phyloP scores from a whole-genome alignment of 2,113 vertebrate species.

The Numida meleagris region DNA sequence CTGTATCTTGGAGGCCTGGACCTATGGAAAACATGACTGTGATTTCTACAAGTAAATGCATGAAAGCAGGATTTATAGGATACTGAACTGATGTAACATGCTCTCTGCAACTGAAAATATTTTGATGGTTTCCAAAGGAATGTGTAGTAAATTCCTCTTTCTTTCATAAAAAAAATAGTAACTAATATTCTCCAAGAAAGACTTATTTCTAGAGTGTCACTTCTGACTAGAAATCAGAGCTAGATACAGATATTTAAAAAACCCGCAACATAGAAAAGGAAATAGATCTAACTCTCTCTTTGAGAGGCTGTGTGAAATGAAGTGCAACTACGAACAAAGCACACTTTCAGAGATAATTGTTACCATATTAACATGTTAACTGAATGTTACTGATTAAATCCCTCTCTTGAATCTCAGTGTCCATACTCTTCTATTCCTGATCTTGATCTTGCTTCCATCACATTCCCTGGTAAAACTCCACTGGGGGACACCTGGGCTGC shows the following conservation, averaged over 20 bases:
- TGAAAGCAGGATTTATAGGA: background rate
- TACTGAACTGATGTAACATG: conserved; percentile 39
- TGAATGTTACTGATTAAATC: background rate
- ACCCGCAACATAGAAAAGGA: background rate
- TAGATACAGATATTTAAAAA: background rate
- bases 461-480: background rate
- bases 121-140: background rate
- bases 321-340: background rate
- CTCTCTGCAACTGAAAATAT: background rate
- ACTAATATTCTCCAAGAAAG: background rate
- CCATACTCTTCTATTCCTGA: background rate
- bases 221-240: background rate
- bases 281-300: background rate
- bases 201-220: background rate
- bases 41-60: conserved; percentile 18
- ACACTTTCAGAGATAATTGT: background rate
- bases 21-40: background rate
- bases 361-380: background rate
- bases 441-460: background rate
- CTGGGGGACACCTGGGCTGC: background rate
- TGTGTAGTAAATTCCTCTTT: background rate
- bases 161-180: background rate
- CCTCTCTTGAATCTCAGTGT: background rate
- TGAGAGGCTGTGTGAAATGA: background rate
- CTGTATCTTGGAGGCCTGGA: conserved; percentile 32